Evolutionary conservation across 2,113 vertebrate species (phyloP).

Genomic region (Butorides virescens): DNA sequence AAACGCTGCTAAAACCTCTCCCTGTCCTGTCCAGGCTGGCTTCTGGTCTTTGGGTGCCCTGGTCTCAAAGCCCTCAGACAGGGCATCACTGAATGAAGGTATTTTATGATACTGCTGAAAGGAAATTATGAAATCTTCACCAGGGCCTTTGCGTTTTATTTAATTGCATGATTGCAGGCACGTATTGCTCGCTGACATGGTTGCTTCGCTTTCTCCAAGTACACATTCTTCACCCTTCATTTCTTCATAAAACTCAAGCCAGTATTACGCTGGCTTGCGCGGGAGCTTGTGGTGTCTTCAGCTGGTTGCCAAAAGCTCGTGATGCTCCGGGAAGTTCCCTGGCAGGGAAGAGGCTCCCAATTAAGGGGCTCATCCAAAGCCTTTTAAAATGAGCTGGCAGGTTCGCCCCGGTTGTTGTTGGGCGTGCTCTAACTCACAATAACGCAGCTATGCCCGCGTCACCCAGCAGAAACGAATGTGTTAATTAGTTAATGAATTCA

Average conservation of each 20-base stretch:
- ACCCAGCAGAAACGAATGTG: background rate
- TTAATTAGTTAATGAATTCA: background rate
- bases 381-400: background rate
- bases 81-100: background rate
- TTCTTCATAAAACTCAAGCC: background rate
- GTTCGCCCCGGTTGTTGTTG: fast-evolving
- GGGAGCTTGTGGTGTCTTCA: background rate
- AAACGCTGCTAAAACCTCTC: fast-evolving
- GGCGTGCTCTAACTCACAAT: background rate
- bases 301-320: background rate
- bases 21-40: background rate
- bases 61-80: background rate
- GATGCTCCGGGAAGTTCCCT: background rate
- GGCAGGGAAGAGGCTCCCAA: background rate
- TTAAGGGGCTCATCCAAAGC: background rate
- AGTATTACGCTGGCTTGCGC: no score
- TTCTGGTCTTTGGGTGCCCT: background rate
- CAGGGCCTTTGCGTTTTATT: background rate
- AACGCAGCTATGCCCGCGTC: fast-evolving
- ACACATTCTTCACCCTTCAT: background rate
- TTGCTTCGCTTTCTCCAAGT: background rate
- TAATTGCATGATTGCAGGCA: background rate
- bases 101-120: background rate
- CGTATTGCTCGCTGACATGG: fast-evolving
- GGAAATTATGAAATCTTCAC: background rate